These are phyloP conservation scores for Phoxinus dragarum DNA, from an alignment of 2,797 vertebrate species.

Conservation along the genomic window DNA sequence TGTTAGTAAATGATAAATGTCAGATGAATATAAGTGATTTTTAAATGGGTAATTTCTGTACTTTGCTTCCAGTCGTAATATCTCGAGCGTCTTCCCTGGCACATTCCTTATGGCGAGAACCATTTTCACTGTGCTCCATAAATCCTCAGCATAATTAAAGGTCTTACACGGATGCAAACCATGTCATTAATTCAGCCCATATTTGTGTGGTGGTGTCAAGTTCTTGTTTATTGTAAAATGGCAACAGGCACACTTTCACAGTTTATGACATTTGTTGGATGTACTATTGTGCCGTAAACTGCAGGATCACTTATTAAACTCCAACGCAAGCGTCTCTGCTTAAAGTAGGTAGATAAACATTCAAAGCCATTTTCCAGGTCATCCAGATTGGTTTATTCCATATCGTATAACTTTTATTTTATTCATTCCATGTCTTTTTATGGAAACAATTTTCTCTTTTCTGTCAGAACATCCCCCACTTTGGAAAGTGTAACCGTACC, in stretches of 20 bases:
- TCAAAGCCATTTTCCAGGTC: constrained; percentile 37
- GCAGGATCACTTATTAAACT: constrained; percentile 1
- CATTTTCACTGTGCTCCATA: constrained; percentile 22
- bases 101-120: constrained; percentile 4
- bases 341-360: constrained; percentile 41
- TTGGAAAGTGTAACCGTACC: constrained; percentile 31
- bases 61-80: background rate
- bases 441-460: constrained; percentile 47
- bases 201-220: constrained; percentile 22
- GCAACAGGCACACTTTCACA: background rate
- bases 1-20: constrained; percentile 31
- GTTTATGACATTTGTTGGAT: constrained; percentile 24
- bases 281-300: background rate
- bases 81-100: background rate
- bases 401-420: constrained; percentile 11
- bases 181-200: constrained; percentile 6
- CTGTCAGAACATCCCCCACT: constrained; percentile 19
- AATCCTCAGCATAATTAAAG: constrained; percentile 38
- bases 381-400: constrained; percentile 45
- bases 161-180: constrained; percentile 20
- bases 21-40: constrained; percentile 40
- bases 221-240: constrained; percentile 17
- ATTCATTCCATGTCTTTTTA: constrained; percentile 52
- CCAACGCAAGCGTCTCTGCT: background rate
- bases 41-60: constrained; percentile 10